phyloP scores from a whole-genome alignment of 2,797 vertebrate species.

The Gallinago nigripennis region DNA sequence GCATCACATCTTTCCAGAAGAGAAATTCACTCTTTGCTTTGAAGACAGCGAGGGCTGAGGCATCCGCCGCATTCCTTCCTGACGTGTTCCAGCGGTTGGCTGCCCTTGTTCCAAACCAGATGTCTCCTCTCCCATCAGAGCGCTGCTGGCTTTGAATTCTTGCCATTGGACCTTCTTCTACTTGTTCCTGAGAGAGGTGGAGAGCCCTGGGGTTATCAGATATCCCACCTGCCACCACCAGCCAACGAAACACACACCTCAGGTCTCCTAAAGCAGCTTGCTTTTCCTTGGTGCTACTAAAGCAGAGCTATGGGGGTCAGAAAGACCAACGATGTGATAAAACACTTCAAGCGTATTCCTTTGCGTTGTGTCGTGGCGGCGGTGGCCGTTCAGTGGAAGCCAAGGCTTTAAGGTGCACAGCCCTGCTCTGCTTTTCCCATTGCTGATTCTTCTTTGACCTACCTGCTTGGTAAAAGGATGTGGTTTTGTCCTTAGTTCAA shows the following conservation, averaged over 20 bases:
- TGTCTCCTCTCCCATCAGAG: neutral
- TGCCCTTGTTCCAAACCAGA: conserved; percentile 11
- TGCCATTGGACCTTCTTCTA: neutral
- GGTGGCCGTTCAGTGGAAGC: neutral
- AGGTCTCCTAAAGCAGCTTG: neutral
- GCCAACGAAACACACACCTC: fast-evolving
- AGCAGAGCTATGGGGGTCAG: neutral
- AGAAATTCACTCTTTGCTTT: conserved; percentile 15
- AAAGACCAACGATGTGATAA: neutral
- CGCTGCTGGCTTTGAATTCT: neutral
- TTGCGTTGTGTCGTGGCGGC: neutral
- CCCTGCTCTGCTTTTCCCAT: neutral
- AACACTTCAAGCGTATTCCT: neutral
- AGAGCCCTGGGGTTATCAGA: neutral
- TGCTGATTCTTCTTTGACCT: neutral
- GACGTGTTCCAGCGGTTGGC: neutral
- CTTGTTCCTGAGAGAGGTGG: neutral
- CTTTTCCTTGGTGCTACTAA: neutral
- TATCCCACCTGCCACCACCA: neutral
- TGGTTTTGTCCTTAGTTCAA: neutral
- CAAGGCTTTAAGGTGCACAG: neutral
- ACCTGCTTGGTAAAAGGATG: neutral
- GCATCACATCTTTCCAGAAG: neutral
- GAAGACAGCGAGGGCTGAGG: neutral
- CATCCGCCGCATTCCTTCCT: neutral